phyloP scores from a whole-genome alignment of 1,140 invertebrate genomes.

The Panagrolaimus sp. region DNA sequence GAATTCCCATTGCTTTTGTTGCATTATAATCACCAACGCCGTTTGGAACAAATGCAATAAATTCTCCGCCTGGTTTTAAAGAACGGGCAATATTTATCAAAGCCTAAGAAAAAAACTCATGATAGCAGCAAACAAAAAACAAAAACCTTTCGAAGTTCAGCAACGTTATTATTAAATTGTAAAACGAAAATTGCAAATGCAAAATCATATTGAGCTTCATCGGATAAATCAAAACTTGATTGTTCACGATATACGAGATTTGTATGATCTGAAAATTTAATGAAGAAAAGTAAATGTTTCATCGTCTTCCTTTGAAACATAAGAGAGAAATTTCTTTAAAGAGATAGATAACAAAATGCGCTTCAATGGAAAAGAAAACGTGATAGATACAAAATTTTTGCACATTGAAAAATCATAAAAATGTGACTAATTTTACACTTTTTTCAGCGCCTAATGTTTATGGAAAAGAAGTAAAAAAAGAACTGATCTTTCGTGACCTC shows the following conservation, averaged over 20 bases:
- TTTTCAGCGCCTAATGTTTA: too few species aligned
- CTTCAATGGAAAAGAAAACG: too few species aligned
- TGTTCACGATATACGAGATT: conserved; percentile 14
- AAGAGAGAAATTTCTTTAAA: too few species aligned
- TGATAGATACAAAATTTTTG: too few species aligned
- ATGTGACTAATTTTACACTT: too few species aligned
- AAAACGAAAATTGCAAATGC: conserved; percentile 18
- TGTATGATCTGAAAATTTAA: not conserved
- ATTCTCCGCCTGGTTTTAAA: conserved; percentile 15
- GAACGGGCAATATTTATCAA: conserved; percentile 14
- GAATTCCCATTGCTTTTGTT: conserved; percentile 7
- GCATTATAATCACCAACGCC: conserved; percentile 19
- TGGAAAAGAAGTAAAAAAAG: too few species aligned
- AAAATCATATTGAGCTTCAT: conserved; percentile 16
- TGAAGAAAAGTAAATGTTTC: too few species aligned
- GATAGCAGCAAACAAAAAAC: too few species aligned
- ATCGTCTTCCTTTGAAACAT: too few species aligned
- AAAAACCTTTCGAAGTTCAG: conserved; percentile 3
- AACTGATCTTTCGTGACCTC: too few species aligned
- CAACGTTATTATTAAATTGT: conserved; percentile 15
- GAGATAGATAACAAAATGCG: too few species aligned
- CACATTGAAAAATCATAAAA: too few species aligned
- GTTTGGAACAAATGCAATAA: conserved; percentile 20
- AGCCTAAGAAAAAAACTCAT: not conserved
- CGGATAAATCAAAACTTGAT: conserved; percentile 11